A percentile compares a stretch with the other conserved stretches of the same genome.
Evolutionary conservation across 2,113 vertebrate genomes (phyloP).

Genomic region (Stigmatopora nigra): DNA sequence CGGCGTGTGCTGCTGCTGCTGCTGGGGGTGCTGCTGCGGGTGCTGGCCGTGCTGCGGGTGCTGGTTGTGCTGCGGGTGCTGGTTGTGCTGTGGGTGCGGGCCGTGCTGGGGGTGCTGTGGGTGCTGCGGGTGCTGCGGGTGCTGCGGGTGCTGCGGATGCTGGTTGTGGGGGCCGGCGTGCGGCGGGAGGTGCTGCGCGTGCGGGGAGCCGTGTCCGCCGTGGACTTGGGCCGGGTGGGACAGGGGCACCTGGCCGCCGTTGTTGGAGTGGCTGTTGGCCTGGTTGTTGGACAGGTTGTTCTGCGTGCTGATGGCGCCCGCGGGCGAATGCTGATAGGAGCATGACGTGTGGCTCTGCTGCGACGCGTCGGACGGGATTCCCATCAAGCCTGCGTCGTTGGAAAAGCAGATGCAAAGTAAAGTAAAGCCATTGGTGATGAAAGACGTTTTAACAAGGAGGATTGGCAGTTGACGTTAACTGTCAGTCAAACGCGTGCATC

Average conservation of each 20-base stretch:
- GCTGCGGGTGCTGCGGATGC: constrained; percentile 50
- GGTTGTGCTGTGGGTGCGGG: constrained; percentile 60
- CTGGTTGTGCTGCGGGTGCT: constrained; percentile 62
- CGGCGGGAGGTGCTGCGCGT: constrained; percentile 68
- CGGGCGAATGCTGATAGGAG: constrained; percentile 87
- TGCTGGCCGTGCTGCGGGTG: constrained; percentile 57
- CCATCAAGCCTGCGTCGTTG: constrained; percentile 75
- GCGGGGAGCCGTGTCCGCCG: constrained; percentile 68
- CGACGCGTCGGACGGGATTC: constrained; percentile 77
- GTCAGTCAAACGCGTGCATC: too few species aligned
- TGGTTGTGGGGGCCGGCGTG: constrained; percentile 63
- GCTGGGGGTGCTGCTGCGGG: constrained; percentile 65
- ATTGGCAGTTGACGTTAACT: too few species aligned
- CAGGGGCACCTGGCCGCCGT: constrained; percentile 77
- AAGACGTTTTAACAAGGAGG: too few species aligned
- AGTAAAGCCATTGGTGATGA: too few species aligned
- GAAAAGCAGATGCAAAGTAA: too few species aligned
- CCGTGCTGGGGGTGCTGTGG: constrained; percentile 60
- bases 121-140: constrained; percentile 69
- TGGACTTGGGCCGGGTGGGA: constrained; percentile 75
- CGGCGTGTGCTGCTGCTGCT: constrained; percentile 69
- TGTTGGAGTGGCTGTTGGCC: constrained; percentile 74
- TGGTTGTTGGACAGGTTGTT: constrained; percentile 70
- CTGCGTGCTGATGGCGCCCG: constrained; percentile 76
- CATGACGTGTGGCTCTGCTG: constrained; percentile 88